Base-by-base conservation (phyloP, 92 coral and sea anemone genomes). In the Epizoanthus illoricatus region DNA sequence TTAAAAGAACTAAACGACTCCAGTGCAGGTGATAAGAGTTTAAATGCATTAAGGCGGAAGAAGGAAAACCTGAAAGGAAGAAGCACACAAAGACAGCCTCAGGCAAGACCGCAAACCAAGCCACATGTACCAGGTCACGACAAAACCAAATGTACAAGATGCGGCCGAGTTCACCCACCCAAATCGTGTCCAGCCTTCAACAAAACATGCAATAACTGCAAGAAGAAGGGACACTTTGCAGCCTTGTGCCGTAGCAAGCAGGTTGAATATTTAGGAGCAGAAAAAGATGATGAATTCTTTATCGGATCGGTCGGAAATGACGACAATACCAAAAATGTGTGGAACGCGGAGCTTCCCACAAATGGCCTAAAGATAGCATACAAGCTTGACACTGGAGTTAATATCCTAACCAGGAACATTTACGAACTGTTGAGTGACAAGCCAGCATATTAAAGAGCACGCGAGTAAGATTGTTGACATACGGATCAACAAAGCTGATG, bases 81-180 rank as follows among this genome's bases (percentile, higher is more conserved):
- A 65, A 12, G 70, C 7, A n/a, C n/a, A n/a, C n/a, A n/a, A n/a
- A n/a, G n/a, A n/a, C n/a, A n/a, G n/a, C 36, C 36, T 4, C 19
- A 65, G 36, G 24, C 70, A 65, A 21, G 28, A 9, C 39, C 39
- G 39, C 33, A 33, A 9, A 33, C 28, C 36, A 9, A 9, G 28
- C 12, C 6, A 5, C 70, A 12, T 3, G 24, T 19, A 40, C 70
- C 19, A 19, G 70, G 40, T 19, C 33, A 23, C 19, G 70, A 65
- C 36, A 65, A 65, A 23, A 33, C 33, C 36, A 69, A 59, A 13
- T 83, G 86, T 71, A 71, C 72, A 7, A 83, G 76, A 28, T 84
- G 81, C 43, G 87, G 81, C 5, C 56, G 81, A 73, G 28, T 40
- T 9, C 87, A 84, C 43, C 81, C 81, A 72, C n/a, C n/a, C n/a